Base-by-base conservation (phyloP, 2,797 vertebrate genomes). In the Neoniphon sammara region DNA sequence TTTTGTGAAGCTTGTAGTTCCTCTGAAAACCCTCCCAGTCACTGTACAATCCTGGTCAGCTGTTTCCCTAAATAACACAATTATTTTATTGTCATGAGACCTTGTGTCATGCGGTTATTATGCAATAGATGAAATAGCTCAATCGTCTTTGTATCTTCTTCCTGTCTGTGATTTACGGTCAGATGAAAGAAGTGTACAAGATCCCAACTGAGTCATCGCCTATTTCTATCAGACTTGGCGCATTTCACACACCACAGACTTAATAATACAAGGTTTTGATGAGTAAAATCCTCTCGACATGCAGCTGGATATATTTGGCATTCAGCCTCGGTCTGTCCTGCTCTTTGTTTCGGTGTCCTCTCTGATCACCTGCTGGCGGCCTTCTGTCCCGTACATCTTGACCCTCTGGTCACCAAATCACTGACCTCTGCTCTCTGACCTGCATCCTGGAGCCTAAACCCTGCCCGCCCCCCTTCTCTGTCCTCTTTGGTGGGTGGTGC, bases 1-100 rank as follows among this genome's bases (percentile, higher is more conserved):
- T n/a, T n/a, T 30, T 78, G 9, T 72, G 42, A 74, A 59, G 59
- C 60, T 56, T 75, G 63, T 27, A 49, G 15, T 21, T 58, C 56
- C 46, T 31, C 20, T 64, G 27, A 69, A 70, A 80, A 59, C 36
- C 30, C 31, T 36, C 47, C 34, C 2, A 9, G 31, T 66, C 47
- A 56, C 36, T 76, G 0, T 58, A 21, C 55, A 53, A 17, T 0
- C 0, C 27, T 54, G 60, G 63, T 82, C 77, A 86, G 21, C 62
- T 14, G 47, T 79, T 86, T 82, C 72, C 64, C 73, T 64, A 82
- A 86, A 84, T 78, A 70, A 23, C 23, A 31, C 71, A 10, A 60
- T 83, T 31, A 70, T 75, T 59, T 49, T 69, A 18, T 77, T 70
- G 68, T 84, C 80, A 80, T n/a, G 64, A 83, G 75, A 56, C 50